Evolutionary conservation across 2,113 vertebrate genomes (phyloP).

Genomic region (Channa maculata): DNA sequence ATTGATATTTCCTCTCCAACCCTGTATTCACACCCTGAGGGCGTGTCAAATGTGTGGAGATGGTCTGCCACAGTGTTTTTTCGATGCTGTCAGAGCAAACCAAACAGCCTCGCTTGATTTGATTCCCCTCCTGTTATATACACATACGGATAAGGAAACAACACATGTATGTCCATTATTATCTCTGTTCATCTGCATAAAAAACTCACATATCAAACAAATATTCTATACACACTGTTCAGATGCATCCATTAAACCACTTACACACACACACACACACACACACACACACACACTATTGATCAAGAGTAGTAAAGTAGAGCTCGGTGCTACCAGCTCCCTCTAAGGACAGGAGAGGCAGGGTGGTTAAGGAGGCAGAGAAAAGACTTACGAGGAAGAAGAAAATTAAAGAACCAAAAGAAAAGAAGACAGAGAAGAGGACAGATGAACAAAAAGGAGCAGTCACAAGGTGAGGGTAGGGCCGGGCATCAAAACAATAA

Average conservation of each 20-base stretch:
- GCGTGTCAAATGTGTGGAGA: slow-evolving; percentile 69
- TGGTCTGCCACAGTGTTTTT: slow-evolving; percentile 70
- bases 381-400: slow-evolving; percentile 2
- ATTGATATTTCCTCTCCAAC: slow-evolving; percentile 60
- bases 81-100: slow-evolving; percentile 43
- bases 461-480: too few species aligned
- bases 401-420: background rate
- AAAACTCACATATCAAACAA: slow-evolving; percentile 16
- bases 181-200: slow-evolving; percentile 41
- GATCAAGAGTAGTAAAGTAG: slow-evolving; percentile 59
- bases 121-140: slow-evolving; percentile 47
- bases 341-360: slow-evolving; percentile 55
- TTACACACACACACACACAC: slow-evolving; percentile 8
- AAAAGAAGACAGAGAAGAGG: background rate
- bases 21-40: slow-evolving; percentile 59
- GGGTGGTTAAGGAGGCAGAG: slow-evolving; percentile 57
- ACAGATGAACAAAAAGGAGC: background rate
- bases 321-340: slow-evolving; percentile 56
- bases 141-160: slow-evolving; percentile 26
- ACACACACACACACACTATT: slow-evolving; percentile 20
- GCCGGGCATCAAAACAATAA: too few species aligned
- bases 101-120: slow-evolving; percentile 60
- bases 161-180: slow-evolving; percentile 7
- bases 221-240: background rate
- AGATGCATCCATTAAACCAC: background rate